These are phyloP conservation scores for Lepidurus apus DNA, from an alignment of 1,140 invertebrate species.

Conservation along the genomic window DNA sequence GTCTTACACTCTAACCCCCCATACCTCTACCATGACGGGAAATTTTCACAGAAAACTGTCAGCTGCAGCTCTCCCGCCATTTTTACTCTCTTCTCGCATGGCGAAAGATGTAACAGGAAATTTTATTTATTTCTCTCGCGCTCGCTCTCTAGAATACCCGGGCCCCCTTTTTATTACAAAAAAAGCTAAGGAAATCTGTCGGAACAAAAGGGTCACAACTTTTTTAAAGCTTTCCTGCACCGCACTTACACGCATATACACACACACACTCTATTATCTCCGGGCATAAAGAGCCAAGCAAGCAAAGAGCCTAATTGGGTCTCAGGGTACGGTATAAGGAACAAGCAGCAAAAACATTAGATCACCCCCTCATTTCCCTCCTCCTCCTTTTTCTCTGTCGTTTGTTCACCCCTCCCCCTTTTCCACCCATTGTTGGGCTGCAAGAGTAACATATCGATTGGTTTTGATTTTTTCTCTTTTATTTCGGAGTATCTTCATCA, in stretches of 20 bases:
- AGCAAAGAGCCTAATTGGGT: constrained; percentile 1
- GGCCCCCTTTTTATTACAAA: no score
- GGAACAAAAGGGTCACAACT: no score
- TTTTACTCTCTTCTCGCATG: neutral
- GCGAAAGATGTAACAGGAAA: no score
- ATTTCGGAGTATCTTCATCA: neutral
- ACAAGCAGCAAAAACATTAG: constrained; percentile 2
- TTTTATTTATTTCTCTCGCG: no score
- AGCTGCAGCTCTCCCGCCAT: neutral
- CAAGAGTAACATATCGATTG: neutral
- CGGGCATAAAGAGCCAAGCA: neutral
- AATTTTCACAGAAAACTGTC: neutral
- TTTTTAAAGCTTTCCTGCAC: no score
- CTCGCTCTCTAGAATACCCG: no score
- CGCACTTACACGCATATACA: neutral
- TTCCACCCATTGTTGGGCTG: no score
- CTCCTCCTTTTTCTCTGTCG: neutral
- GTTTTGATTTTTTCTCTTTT: neutral
- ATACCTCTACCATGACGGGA: neutral
- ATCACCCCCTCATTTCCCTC: neutral
- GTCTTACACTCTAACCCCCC: neutral
- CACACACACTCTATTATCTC: neutral
- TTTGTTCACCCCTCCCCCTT: no score
- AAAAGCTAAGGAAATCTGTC: no score
- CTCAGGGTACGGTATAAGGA: neutral